These are phyloP conservation scores for Dione vanillae DNA, from an alignment of 2,888 invertebrate genomes.

Conservation along the genomic window DNA sequence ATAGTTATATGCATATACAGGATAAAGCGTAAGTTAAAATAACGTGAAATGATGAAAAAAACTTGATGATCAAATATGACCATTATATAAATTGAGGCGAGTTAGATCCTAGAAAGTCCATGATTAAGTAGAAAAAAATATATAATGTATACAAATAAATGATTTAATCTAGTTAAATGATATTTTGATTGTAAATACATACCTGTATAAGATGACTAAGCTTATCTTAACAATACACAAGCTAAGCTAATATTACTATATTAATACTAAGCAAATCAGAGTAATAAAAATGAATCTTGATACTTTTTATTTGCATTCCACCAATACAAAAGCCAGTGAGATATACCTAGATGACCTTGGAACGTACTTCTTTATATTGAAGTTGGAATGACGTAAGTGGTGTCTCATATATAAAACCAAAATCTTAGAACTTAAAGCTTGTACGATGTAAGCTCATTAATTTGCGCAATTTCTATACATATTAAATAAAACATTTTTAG, in stretches of 20 bases:
- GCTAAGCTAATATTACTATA: too few species aligned
- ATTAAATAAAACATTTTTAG: too few species aligned
- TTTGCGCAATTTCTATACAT: too few species aligned
- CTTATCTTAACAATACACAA: conserved; percentile 18
- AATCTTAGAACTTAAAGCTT: conserved; percentile 12
- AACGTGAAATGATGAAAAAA: too few species aligned
- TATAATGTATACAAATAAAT: too few species aligned
- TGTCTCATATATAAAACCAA: conserved; percentile 10
- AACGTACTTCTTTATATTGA: conserved; percentile 67
- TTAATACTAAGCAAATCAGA: conserved; percentile 15
- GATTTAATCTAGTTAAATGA: conserved; percentile 7
- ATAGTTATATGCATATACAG: too few species aligned
- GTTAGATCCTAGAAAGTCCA: too few species aligned
- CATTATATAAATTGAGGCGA: too few species aligned
- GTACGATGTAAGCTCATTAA: too few species aligned
- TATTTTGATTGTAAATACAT: background rate
- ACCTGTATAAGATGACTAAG: background rate
- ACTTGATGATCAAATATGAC: too few species aligned
- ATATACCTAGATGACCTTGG: conserved; percentile 68
- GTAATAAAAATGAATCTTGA: conserved; percentile 52
- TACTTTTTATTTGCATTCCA: conserved; percentile 69
- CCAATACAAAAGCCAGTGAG: conserved; percentile 52
- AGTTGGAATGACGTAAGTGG: conserved; percentile 63
- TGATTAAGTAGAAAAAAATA: too few species aligned
- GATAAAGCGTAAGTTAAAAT: too few species aligned